Base-by-base conservation (phyloP, 2,888 invertebrate genomes). In the Agrenia bidenticulata region DNA sequence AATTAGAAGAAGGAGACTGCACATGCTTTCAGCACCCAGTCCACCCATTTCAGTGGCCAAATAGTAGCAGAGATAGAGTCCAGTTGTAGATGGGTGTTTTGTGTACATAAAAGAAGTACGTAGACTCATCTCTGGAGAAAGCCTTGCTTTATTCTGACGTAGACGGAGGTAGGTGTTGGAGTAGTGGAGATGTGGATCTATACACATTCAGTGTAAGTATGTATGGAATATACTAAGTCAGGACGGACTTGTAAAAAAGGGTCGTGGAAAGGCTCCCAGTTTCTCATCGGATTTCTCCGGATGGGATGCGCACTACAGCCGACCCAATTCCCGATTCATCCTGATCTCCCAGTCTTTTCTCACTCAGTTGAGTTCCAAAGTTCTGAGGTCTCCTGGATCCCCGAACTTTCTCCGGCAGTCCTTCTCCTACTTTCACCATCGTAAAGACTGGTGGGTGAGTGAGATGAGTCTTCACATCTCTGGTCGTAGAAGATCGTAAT, bases 301-400 rank as follows among this genome's bases (percentile, higher is more conserved):
- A 70, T 74, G 69, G 69, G 73, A 74, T 74, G 73, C 73, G 73
- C 73, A 74, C 32, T 11, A 32, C 32, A 72, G 63, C 51, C 37
- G 50, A 39, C 39, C 23, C 57, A 50, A 39, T 32, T 54, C 49
- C 41, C 19, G 21, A 49, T 21, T 58, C 58, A 45, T 59, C 59
- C 50, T 51, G 27, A 57, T 63, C 63, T 41, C 45, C 59, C 39
- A 53, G 41, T 54, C 64, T 24, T 58, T 64, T 59, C 64, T 32
- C 58, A 49, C 57, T 64, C 64, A 64, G 57, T 62, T 62, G 51
- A 63, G 50, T 64, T 51, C 53, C 64, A 53, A 58, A 58, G 41
- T 58, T 58, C 24, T 37, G 7, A 41, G 17, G 24, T 26, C 58
- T 58, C 42, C 58, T 24, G 24, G 37, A 19, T 58, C 58, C 49